These are phyloP conservation scores for Whitmania pigra DNA, from an alignment of 1,140 invertebrate genomes.

Conservation along the genomic window DNA sequence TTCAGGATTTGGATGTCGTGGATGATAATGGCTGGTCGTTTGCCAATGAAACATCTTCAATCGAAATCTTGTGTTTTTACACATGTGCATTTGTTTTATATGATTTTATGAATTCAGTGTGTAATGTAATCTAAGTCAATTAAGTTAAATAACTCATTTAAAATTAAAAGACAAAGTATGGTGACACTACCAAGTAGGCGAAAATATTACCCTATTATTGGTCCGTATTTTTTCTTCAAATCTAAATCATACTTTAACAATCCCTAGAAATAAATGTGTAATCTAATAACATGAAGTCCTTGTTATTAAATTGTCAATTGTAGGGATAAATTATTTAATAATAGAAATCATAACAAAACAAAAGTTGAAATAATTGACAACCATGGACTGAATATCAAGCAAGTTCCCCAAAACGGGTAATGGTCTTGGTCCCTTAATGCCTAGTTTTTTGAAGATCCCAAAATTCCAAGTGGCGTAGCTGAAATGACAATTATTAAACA, in stretches of 20 bases:
- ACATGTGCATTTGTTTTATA: too few relatives aligned
- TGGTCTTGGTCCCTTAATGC: conserved; percentile 19
- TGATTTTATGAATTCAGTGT: too few relatives aligned
- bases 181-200: not conserved
- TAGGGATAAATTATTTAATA: not conserved
- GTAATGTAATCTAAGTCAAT: not conserved
- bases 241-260: conserved; percentile 11
- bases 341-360: not conserved
- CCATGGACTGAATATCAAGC: conserved; percentile 2
- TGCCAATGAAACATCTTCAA: not conserved
- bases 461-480: conserved; percentile 18
- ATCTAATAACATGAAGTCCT: not conserved
- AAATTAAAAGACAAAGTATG: not conserved
- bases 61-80: too few relatives aligned
- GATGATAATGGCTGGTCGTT: not conserved
- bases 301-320: not conserved
- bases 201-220: not conserved
- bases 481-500: too few relatives aligned
- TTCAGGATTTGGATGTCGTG: conserved; percentile 7
- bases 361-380: not conserved
- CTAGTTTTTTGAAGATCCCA: conserved; percentile 20
- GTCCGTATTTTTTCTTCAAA: conserved; percentile 13
- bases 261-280: not conserved
- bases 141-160: not conserved
- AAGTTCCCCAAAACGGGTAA: conserved; percentile 17